These are phyloP conservation scores for Bagarius yarrelli DNA, from an alignment of 2,113 vertebrate species.

Conservation along the genomic window DNA sequence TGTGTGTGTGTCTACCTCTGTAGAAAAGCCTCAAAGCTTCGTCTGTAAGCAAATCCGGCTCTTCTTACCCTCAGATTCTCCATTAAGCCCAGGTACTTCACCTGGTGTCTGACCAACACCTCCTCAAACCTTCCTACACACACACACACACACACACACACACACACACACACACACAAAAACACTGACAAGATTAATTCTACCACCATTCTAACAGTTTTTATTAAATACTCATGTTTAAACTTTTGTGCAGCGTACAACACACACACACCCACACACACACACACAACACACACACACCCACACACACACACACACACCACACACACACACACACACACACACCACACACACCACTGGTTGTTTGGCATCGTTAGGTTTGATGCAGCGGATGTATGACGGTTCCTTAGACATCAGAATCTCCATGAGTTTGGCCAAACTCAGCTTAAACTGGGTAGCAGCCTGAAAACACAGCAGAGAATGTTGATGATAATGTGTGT, in stretches of 20 bases:
- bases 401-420: conserved; percentile 97
- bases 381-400: conserved; percentile 93
- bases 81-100: conserved; percentile 97
- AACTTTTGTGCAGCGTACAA: neutral
- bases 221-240: neutral
- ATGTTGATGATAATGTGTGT: conserved; percentile 17
- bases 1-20: conserved; percentile 75
- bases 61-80: conserved; percentile 92
- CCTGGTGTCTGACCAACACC: conserved; percentile 91
- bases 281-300: conserved; percentile 63
- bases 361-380: conserved; percentile 94
- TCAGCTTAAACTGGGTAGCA: conserved; percentile 94
- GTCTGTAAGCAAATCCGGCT: conserved; percentile 93
- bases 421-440: conserved; percentile 90
- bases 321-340: neutral
- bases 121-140: conserved; percentile 88
- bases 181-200: neutral
- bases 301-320: conserved; percentile 34
- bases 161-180: conserved; percentile 49
- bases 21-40: conserved; percentile 89
- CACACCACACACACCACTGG: conserved; percentile 64
- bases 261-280: neutral
- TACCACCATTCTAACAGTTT: too few species aligned
- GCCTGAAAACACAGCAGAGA: conserved; percentile 69
- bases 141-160: conserved; percentile 12